Percentiles rank a stretch among this genome's conserved stretches.
Evolutionary conservation across 2,797 vertebrate species (phyloP).

Genomic region (Pipistrellus nathusii): DNA sequence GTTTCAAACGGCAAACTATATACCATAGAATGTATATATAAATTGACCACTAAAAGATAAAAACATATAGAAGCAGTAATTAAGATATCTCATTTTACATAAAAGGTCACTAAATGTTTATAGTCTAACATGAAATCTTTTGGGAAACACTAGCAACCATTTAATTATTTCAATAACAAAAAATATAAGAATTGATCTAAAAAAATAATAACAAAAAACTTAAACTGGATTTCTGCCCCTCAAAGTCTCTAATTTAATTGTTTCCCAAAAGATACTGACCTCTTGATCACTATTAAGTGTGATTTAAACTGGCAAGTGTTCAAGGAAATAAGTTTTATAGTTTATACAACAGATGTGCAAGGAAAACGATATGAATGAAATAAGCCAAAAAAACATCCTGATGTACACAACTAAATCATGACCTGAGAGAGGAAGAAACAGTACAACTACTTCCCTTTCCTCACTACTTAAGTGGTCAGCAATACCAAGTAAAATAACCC

Average conservation of each 20-base stretch:
- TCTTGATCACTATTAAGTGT: constrained; percentile 52
- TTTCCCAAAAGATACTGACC: constrained; percentile 37
- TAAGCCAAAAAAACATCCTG: constrained; percentile 90
- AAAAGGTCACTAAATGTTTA: constrained; percentile 79
- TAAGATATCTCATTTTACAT: constrained; percentile 80
- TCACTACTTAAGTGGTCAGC: constrained; percentile 84
- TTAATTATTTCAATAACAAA: constrained; percentile 55
- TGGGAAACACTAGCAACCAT: constrained; percentile 30
- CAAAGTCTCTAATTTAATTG: constrained; percentile 38
- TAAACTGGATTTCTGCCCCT: constrained; percentile 30
- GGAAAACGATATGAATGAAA: constrained; percentile 86
- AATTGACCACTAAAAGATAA: constrained; percentile 67
- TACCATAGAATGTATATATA: background rate
- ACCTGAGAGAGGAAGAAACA: constrained; percentile 86
- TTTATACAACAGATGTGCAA: constrained; percentile 88
- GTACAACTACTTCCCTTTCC: constrained; percentile 87
- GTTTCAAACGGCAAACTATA: constrained; percentile 58
- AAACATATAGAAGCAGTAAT: constrained; percentile 82
- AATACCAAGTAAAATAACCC: constrained; percentile 81
- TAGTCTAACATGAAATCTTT: constrained; percentile 47
- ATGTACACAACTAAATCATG: constrained; percentile 86
- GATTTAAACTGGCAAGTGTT: constrained; percentile 84
- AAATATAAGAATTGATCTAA: constrained; percentile 29
- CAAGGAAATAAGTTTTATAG: constrained; percentile 84
- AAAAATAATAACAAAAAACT: background rate